Percentiles rank a stretch among this genome's conserved stretches.
Conservation (phyloP, 1,140 invertebrate species). For the Megalopta genalis region DNA sequence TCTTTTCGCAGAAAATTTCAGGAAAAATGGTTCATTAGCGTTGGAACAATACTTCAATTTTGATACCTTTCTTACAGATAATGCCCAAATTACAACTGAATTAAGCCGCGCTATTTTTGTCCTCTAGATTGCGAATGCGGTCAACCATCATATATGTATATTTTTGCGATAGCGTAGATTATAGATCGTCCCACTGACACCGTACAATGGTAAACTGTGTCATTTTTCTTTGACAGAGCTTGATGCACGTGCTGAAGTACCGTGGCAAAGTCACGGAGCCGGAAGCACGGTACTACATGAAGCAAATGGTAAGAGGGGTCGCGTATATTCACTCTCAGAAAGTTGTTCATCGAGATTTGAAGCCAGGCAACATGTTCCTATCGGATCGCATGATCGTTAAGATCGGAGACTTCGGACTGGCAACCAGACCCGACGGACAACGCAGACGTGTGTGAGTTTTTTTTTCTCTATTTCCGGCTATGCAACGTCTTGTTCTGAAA, state of each 20-base stretch:
- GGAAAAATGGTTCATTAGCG: too few relatives aligned
- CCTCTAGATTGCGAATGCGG: too few relatives aligned
- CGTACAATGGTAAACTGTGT: neutral
- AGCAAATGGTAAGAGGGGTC: conserved; percentile 85
- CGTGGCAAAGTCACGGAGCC: conserved; percentile 85
- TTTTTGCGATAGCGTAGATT: too few relatives aligned
- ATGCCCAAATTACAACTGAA: too few relatives aligned
- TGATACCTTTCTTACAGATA: too few relatives aligned
- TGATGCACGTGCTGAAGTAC: conserved; percentile 81
- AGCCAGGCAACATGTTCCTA: conserved; percentile 88
- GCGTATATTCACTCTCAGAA: conserved; percentile 85
- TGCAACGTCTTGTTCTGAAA: neutral
- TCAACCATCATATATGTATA: too few relatives aligned
- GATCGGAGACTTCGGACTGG: conserved; percentile 89
- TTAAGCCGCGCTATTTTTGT: too few relatives aligned
- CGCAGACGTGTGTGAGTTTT: conserved; percentile 82
- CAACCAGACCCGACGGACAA: conserved; percentile 84
- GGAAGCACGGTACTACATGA: conserved; percentile 87
- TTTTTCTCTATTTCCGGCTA: neutral
- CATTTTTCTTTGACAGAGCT: conserved; percentile 62
- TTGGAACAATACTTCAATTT: too few relatives aligned
- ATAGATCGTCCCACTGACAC: too few relatives aligned
- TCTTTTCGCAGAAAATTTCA: too few relatives aligned
- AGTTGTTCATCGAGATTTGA: conserved; percentile 88
- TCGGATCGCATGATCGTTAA: conserved; percentile 87